phyloP scores from a whole-genome alignment of 2,888 invertebrate genomes.

The Ptilodon capucinus region DNA sequence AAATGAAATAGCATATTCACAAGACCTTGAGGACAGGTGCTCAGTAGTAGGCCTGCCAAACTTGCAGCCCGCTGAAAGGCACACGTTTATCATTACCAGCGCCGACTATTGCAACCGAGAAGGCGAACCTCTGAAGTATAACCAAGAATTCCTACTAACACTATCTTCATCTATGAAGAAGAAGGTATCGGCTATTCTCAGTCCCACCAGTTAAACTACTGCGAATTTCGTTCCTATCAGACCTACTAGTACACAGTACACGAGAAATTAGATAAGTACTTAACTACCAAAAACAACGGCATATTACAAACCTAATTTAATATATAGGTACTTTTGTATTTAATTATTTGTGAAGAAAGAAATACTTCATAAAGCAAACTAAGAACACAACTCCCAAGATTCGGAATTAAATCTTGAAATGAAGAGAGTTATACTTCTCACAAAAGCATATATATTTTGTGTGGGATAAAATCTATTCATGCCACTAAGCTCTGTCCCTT shows the following conservation, averaged over 20 bases:
- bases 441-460: constrained; percentile 40
- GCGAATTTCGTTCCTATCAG: too few relatives aligned
- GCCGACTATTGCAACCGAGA: constrained; percentile 70
- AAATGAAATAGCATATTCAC: constrained; percentile 63
- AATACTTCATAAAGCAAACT: not conserved
- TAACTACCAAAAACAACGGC: too few relatives aligned
- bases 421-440: not conserved
- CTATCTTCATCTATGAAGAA: constrained; percentile 57
- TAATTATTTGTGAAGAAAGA: not conserved
- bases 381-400: constrained; percentile 35
- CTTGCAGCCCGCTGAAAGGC: constrained; percentile 47
- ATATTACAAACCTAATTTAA: too few relatives aligned
- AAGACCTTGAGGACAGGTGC: constrained; percentile 68
- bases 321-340: too few relatives aligned
- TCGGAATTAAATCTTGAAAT: constrained; percentile 36
- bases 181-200: too few relatives aligned
- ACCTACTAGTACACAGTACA: too few relatives aligned
- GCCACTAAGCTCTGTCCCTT: constrained; percentile 29
- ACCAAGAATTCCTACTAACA: constrained; percentile 70
- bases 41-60: constrained; percentile 48
- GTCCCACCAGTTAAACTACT: too few relatives aligned
- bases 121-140: constrained; percentile 64
- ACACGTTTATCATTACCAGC: constrained; percentile 64
- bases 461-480: constrained; percentile 41
- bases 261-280: too few relatives aligned